Conservation (phyloP, 2,797 vertebrate species). For the Acanthurus tractus region DNA sequence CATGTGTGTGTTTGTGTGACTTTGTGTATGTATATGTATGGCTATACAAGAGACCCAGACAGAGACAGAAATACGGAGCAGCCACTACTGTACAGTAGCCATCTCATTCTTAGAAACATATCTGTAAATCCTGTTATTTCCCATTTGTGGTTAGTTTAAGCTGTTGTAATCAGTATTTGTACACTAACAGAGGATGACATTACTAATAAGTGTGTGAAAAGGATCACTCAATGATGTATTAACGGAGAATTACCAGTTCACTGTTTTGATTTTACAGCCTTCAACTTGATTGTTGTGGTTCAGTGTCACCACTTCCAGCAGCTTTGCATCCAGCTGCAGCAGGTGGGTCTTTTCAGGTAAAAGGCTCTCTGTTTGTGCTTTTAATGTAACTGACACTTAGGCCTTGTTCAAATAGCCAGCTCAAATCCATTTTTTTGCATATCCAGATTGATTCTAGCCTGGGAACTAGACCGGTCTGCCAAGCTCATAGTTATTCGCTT, state of each 20-base stretch:
- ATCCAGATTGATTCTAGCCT: too few relatives aligned
- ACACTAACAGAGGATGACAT: slow-evolving; percentile 7
- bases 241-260: not conserved
- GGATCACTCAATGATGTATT: too few relatives aligned
- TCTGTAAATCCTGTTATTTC: not conserved
- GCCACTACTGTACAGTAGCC: not conserved
- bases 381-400: not conserved
- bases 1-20: slow-evolving; percentile 61
- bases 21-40: slow-evolving; percentile 43
- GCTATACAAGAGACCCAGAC: slow-evolving; percentile 54
- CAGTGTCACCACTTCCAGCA: not conserved
- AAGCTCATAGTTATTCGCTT: too few relatives aligned
- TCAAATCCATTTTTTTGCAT: too few relatives aligned
- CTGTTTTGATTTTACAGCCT: slow-evolving; percentile 8
- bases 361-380: not conserved
- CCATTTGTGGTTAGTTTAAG: slow-evolving; percentile 1
- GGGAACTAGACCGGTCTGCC: too few relatives aligned
- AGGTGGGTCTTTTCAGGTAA: not conserved
- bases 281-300: not conserved
- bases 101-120: not conserved
- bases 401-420: too few relatives aligned
- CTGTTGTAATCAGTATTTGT: slow-evolving; percentile 1
- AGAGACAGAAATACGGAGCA: slow-evolving; percentile 49
- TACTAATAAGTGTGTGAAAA: not conserved
- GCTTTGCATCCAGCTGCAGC: not conserved